Base-by-base conservation (phyloP, 2,113 vertebrate species). In the Microcebus tavaratra region DNA sequence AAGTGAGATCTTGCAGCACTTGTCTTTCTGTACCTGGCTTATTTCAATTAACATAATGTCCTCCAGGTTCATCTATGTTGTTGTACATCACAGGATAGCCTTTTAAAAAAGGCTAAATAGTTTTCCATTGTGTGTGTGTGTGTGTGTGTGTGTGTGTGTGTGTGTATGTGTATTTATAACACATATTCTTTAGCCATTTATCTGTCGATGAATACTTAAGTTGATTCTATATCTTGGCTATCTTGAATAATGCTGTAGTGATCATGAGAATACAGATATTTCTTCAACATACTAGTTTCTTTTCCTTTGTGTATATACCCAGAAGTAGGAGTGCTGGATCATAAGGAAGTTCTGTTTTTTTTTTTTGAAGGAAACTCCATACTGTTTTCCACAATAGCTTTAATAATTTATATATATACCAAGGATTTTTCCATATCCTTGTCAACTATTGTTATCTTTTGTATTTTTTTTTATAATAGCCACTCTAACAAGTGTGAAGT, bases 41-140 rank as follows among this genome's bases (percentile, higher is more conserved):
- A 67, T 61, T 42, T 82, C 36, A 82, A 27, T 61, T 61, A 61
- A 76, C 9, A 59, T 48, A 8, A 75, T 17, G 36, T 34, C 12
- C 17, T 55, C 5, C 0, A 9, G 42, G 10, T 9, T 55, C 1
- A 21, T 39, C 20, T 2, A 7, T 34, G 3, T 25, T 6, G 11
- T 50, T 27, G 12, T 27, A 59, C 34, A 31, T 78, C 59, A 70
- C 1, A 42, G 12, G 34, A 27, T 76, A 50, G 53, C 4, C 6
- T 79, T 31, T 88, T 48, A 36, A 39, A 4, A 50, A 48, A 75
- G 68, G 29, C 53, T 53, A 6, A 70, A 13, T 45, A 42, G 9
- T 31, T 25, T 59, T 88, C 36, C 18, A 7, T 6, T 92, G 20
- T 50, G 11, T n/a, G 9, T 5, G n/a, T 6, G 3, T 59, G 23